Base-by-base conservation (phyloP, 2,888 invertebrate species). In the Physocephala rufipes region DNA sequence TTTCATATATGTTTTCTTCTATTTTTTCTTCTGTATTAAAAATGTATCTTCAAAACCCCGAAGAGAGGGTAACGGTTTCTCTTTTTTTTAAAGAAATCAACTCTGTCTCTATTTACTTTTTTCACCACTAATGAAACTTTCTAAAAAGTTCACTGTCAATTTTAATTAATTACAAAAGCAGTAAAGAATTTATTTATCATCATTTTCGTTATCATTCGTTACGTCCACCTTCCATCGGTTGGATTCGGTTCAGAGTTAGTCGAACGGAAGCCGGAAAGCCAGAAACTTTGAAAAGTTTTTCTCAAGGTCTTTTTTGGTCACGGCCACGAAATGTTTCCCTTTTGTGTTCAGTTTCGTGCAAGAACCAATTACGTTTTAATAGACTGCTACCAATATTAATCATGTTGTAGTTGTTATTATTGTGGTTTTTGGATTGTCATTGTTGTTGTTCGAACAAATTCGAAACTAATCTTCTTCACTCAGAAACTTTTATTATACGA, bases 111-210 rank as follows among this genome's bases (percentile, higher is more conserved):
- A n/a, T 53, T 21, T 12, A 24, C 12, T 1, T 21, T 4, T n/a
- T 19, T n/a, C 15, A 21, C 21, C 12, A 53, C 43, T 36, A 26
- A 28, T 24, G 49, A 65, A 65, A 51, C 66, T 63, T 47, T 47
- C 24, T 16, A n/a, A 55, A 53, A 24, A 53, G 53, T 66, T 16
- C 21, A 16, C 21, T 67, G 68, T 61, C 68, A 19, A 62, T 68
- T 21, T 68, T 68, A 61, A 68, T 68, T 68, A 68, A 68, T 62
- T 68, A 53, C 49, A 30, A 36, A 7, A 30, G 51, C 16, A 63
- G 16, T 24, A 55, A 26, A 58, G 28, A 47, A 15, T 26, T 28
- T 59, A 26, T 49, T 49, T n/a, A n/a, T 24, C 28, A 26, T 58
- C 28, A 13, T 58, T 43, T 24, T 36, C 4, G 45, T 47, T 45